Evolutionary conservation across 2,797 vertebrate genomes (phyloP), one percentile per base, ranked within the genome.

Genomic region (Neosalanx taihuensis): DNA sequence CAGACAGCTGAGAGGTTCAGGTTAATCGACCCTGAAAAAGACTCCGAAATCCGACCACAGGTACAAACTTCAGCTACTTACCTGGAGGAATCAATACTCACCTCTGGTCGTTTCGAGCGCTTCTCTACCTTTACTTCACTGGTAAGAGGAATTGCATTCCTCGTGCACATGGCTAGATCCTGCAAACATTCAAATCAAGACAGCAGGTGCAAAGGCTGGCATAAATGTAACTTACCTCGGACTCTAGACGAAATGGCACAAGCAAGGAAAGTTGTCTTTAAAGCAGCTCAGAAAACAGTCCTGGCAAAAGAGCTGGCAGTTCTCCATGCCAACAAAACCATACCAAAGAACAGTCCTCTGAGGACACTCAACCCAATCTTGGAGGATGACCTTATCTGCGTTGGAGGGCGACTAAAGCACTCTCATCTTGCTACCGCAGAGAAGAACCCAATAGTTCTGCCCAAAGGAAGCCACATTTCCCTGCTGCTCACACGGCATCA

Each of bases 361-460:
- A 71, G 23, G 23, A 65, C 30, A 66, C 57, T 74, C 26, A 76
- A 71, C 18, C 74, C 72, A 18, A 67, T 67, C 6, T 58, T 76
- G 15, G 30, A 71, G 57, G 15, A 37, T 37, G 35, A 37, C 7
- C 35, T 37, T 1, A 37, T 9, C 35, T 37, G 35, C 35, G 6
- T 37, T 9, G 35, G 35, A 37, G 35, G 35, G 6, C 35, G 35
- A 1, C 35, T 9, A 9, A 73, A 51, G 3, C n/a, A 75, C 7
- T 35, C 71, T 26, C 5, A 64, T 5, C 29, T 81, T 23, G 56
- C 46, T 5, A 57, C 56, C 61, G 67, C 4, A 29, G 67, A 72
- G 72, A 75, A 64, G 41, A 75, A 72, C 35, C 62, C 66, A 30
- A 17, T 67, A 75, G 23, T 75, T 53, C 58, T 79, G 5, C 71